Base-by-base conservation (phyloP, 2,113 vertebrate species). In the Raphicerus campestris region DNA sequence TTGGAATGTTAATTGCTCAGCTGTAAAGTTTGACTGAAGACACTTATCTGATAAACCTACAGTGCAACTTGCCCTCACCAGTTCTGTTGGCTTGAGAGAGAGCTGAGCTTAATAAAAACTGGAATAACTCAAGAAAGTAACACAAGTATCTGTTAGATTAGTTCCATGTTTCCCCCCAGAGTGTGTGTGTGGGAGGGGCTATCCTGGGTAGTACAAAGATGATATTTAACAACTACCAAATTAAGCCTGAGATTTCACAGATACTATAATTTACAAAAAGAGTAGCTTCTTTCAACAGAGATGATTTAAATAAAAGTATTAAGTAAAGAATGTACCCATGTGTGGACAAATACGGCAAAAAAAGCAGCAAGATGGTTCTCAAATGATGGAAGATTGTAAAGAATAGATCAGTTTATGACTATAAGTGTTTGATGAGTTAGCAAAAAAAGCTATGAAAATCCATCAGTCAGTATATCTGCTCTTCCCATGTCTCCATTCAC, bases 271-370 rank as follows among this genome's bases (percentile, higher is more conserved):
- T 86, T 53, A 78, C 16, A 56, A 22, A 11, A 66, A 63, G 24
- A 19, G 32, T 66, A 22, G 22, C 63, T 97, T 92, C 42, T 56
- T 82, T 10, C 45, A 75, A 60, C 2, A 24, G 26, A 35, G 83
- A 81, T 32, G 47, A 92, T 89, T 90, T 83, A 60, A 94, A 58
- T 89, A 77, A 85, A 92, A 86, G 30, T 87, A 96, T 81, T 96
- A 83, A 73, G 45, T 42, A 89, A 94, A 89, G 55, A 53, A 66
- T 20, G 86, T 47, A 87, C 35, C 42, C 39, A 49, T 8, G 4
- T 85, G 73, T 81, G 35, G 10, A 55, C 55, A 42, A 5, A 5
- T 26, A 58, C 1, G 1, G 17, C 14, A 60, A 81, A 85, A 81
- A 85, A 66, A 63, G 11, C 83, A 42, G 32, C 32, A 49, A 89